Conservation (phyloP, 2,113 vertebrate genomes). For the Rafetus swinhoei region DNA sequence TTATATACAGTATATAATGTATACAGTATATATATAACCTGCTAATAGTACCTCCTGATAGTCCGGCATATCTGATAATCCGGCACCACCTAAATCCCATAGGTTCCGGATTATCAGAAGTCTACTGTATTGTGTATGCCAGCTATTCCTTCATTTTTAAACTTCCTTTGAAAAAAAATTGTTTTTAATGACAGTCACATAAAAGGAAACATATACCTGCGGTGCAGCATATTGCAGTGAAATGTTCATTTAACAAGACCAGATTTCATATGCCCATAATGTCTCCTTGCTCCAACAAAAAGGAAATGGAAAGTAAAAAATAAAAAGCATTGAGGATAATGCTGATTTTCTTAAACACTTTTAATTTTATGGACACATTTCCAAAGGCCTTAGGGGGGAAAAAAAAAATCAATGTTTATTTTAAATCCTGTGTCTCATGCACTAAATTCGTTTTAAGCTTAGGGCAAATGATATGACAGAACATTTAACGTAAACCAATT, state of each 20-base stretch:
- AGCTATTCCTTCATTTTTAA: neutral
- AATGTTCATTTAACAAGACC: neutral
- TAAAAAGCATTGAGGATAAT: neutral
- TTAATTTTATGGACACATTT: neutral
- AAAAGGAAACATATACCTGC: neutral
- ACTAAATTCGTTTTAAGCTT: neutral
- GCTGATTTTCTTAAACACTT: neutral
- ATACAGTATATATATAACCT: no score
- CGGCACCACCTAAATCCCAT: no score
- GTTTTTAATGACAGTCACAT: neutral
- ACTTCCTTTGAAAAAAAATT: neutral
- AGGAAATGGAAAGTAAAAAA: neutral
- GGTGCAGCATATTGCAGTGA: neutral
- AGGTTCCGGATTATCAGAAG: no score
- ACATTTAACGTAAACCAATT: neutral
- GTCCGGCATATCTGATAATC: no score
- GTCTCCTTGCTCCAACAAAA: neutral
- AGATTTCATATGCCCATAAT: neutral
- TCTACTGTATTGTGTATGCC: neutral
- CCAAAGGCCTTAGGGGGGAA: neutral
- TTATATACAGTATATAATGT: no score
- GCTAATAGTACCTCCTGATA: no score
- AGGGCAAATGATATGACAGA: neutral
- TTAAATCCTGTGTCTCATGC: neutral
- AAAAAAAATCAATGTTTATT: neutral